Evolutionary conservation across 2,113 vertebrate species (phyloP).

Genomic region (Calonectris borealis): DNA sequence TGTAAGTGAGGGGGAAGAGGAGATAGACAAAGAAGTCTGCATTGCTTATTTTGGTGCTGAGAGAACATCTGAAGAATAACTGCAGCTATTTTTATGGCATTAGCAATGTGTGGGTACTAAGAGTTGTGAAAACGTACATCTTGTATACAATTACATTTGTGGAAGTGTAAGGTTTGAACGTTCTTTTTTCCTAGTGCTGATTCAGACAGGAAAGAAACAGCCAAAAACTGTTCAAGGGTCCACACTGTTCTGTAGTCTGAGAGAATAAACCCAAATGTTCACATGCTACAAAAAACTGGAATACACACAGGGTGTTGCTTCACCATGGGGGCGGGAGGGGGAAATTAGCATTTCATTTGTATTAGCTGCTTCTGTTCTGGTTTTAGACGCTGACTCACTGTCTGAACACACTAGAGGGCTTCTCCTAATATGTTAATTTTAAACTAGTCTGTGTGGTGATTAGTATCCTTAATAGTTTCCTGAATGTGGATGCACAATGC

Average conservation of each 20-base stretch:
- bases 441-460: slow-evolving; percentile 11
- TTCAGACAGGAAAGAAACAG: background rate
- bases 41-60: slow-evolving; percentile 30
- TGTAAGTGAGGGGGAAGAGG: background rate
- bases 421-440: slow-evolving; percentile 52
- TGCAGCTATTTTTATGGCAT: slow-evolving; percentile 19
- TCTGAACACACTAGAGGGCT: slow-evolving; percentile 46
- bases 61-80: background rate
- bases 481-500: background rate
- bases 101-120: background rate
- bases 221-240: background rate
- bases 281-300: slow-evolving; percentile 56
- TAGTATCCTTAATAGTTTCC: slow-evolving; percentile 23
- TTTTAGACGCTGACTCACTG: slow-evolving; percentile 69
- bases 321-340: slow-evolving; percentile 39
- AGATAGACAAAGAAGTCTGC: background rate
- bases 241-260: background rate
- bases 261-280: slow-evolving; percentile 43
- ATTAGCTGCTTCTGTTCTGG: slow-evolving; percentile 70
- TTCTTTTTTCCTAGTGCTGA: background rate
- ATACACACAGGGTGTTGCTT: slow-evolving; percentile 44
- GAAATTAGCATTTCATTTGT: slow-evolving; percentile 74
- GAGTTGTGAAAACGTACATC: background rate
- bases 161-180: background rate
- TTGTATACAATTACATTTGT: background rate